Conservation (phyloP, 2,888 invertebrate species). For the Diabrotica balteata region DNA sequence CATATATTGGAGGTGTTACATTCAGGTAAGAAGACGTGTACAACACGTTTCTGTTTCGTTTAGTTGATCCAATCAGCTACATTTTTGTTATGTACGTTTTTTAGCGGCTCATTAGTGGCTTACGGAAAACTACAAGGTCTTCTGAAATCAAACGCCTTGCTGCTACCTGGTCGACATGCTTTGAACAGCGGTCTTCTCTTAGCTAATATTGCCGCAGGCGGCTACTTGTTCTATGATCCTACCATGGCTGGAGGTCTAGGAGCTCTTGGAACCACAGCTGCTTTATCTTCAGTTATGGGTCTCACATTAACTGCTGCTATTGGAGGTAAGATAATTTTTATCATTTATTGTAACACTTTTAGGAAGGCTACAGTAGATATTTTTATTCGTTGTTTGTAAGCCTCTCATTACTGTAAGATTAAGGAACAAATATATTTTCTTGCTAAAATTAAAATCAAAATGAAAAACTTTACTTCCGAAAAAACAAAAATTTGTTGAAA, state of each 20-base stretch:
- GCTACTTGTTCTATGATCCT: constrained; percentile 70
- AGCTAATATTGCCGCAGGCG: constrained; percentile 78
- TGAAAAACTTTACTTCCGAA: too few relatives aligned
- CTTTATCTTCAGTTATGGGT: constrained; percentile 82
- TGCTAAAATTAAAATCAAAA: too few relatives aligned
- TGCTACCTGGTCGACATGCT: constrained; percentile 83
- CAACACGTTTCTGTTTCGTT: not conserved
- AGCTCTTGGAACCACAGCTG: constrained; percentile 77
- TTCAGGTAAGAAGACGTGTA: constrained; percentile 70
- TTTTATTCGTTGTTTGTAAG: too few relatives aligned
- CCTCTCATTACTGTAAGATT: too few relatives aligned
- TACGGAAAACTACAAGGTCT: constrained; percentile 89
- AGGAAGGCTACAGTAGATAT: too few relatives aligned
- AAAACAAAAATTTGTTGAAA: too few relatives aligned
- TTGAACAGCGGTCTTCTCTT: constrained; percentile 74
- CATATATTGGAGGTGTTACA: constrained; percentile 89
- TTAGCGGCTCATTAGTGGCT: constrained; percentile 84
- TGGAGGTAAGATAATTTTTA: constrained; percentile 68
- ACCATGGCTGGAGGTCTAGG: constrained; percentile 74
- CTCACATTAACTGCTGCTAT: constrained; percentile 88
- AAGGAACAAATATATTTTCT: too few relatives aligned
- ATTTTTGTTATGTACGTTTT: constrained; percentile 27
- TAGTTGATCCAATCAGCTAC: too few relatives aligned
- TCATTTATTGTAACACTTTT: too few relatives aligned
- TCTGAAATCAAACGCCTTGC: constrained; percentile 79